Evolutionary conservation across 2,113 vertebrate species (phyloP).

Genomic region (Psilopogon haemacephalus): DNA sequence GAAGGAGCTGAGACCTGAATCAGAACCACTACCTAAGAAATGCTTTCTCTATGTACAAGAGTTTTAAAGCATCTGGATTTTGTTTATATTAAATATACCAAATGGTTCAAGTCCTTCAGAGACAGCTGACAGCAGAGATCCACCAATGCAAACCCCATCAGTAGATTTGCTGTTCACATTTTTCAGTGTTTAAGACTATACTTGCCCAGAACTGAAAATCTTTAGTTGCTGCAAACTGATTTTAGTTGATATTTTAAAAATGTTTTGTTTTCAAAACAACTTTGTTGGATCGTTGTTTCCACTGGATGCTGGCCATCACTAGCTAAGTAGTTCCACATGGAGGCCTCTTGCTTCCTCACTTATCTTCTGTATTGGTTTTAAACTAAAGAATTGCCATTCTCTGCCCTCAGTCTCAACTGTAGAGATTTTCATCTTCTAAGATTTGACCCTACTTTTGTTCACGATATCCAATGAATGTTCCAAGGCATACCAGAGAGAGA

Average conservation of each 20-base stretch:
- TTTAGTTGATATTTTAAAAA: not conserved
- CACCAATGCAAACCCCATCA: not conserved
- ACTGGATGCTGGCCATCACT: not conserved
- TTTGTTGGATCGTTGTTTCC: constrained; percentile 3
- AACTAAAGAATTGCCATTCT: not conserved
- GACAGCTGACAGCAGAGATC: not conserved
- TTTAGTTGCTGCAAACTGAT: not conserved
- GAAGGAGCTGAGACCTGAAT: not conserved
- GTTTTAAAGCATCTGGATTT: not conserved
- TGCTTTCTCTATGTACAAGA: not conserved
- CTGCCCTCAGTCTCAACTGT: not conserved
- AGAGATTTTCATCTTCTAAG: not conserved
- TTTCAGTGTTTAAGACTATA: not conserved
- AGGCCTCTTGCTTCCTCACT: not conserved
- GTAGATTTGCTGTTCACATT: not conserved
- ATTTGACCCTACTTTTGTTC: not conserved
- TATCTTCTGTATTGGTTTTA: not conserved
- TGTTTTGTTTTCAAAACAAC: constrained; percentile 9
- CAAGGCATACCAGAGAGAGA: not conserved
- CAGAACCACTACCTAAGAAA: not conserved
- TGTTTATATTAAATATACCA: not conserved
- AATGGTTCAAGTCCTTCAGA: not conserved
- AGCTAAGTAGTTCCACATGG: not conserved
- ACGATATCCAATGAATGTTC: not conserved
- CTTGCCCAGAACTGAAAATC: not conserved